phyloP scores from a whole-genome alignment of 2,797 vertebrate species.

The Hafferia zeledoni region DNA sequence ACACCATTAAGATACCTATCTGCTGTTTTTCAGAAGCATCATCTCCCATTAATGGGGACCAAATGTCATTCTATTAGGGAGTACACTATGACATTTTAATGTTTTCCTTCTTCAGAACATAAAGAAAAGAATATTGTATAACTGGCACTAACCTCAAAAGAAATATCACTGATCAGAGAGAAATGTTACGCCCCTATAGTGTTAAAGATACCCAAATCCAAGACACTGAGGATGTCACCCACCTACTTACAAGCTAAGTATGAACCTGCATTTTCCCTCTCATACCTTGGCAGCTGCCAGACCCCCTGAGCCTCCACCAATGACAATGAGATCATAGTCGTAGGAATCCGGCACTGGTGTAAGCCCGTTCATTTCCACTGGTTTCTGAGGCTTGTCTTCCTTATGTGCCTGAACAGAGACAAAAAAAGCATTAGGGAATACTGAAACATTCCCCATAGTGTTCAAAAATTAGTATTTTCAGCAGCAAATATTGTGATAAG shows the following conservation, averaged over 20 bases:
- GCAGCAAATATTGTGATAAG: not conserved
- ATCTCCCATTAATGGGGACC: not conserved
- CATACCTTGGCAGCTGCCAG: conserved; percentile 84
- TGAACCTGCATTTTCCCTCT: not conserved
- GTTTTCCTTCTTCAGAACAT: not conserved
- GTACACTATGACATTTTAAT: not conserved
- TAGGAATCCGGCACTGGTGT: not conserved
- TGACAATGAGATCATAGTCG: conserved; percentile 85
- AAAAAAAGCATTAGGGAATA: not conserved
- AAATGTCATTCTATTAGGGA: not conserved
- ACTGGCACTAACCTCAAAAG: not conserved
- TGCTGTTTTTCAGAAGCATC: not conserved
- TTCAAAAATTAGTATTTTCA: not conserved
- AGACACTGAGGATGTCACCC: not conserved
- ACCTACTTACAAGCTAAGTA: not conserved
- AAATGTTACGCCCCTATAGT: not conserved
- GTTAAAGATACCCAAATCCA: not conserved
- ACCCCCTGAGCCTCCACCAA: conserved; percentile 85
- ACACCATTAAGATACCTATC: not conserved
- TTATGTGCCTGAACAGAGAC: conserved; percentile 51
- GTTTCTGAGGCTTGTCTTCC: conserved; percentile 46
- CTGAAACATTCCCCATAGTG: not conserved
- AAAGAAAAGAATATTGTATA: not conserved
- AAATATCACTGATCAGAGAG: not conserved
- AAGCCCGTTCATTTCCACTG: conserved; percentile 50